Evolutionary conservation across 2,113 vertebrate genomes (phyloP), one percentile per base, ranked within the genome.

Genomic region (Grallaria varia): DNA sequence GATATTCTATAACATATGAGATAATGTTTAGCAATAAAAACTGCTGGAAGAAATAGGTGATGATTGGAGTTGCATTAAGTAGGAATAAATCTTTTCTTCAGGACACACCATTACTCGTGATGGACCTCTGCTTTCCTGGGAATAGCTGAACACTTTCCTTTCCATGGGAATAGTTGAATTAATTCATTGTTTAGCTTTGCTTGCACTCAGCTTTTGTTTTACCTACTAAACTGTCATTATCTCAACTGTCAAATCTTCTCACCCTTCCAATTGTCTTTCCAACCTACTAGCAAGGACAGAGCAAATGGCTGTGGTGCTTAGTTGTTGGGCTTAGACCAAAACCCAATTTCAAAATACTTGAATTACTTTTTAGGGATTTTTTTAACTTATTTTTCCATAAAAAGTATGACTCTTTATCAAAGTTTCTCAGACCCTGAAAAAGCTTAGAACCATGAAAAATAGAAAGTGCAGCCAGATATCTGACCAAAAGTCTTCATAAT

Each of bases 81-180:
- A 47, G 21, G 9, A 47, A 9, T 47, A 47, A 47, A 47, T 8
- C 45, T 47, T 47, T 47, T 22, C 45, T 62, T 81, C 19, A 10
- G 5, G 12, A 42, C 14, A 17, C 25, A 84, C 1, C 0, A 1
- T 15, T 18, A 31, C 0, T 1, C 3, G 2, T 19, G 28, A 17
- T 30, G 14, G 19, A 74, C 6, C 7, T 13, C 25, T 85, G 10
- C 5, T 75, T 89, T 86, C 17, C 6, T 69, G 24, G 40, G 56
- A 18, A 28, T 44, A 28, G 10, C 10, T 60, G 24, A 82, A 59
- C 14, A 44, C 8, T 14, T 45, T 6, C 12, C 27, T 53, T 13
- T 7, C 2, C 3, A 25, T 37, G 14, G 25, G 14, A 86, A 55
- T 10, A 9, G 8, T 12, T 20, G 4, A 68, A 44, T 39, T 3